These are phyloP conservation scores for Listronotus bonariensis DNA, from an alignment of 1,140 invertebrate genomes.

Conservation along the genomic window DNA sequence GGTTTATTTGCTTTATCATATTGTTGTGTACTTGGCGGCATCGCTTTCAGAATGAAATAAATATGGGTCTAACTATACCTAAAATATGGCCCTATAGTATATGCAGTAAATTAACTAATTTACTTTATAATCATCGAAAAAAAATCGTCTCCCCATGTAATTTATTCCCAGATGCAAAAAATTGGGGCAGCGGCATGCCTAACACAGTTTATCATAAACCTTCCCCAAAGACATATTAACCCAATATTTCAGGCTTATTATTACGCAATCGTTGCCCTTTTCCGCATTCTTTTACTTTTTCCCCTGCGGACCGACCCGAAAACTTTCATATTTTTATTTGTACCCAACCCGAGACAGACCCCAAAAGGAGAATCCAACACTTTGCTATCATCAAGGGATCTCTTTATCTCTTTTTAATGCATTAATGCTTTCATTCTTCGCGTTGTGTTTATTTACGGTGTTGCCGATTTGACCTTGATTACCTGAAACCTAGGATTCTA, in stretches of 20 bases:
- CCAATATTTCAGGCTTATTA: slow-evolving; percentile 26
- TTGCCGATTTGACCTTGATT: slow-evolving; percentile 7
- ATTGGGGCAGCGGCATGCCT: not conserved
- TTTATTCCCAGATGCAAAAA: slow-evolving; percentile 7
- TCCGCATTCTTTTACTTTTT: slow-evolving; percentile 29
- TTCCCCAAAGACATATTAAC: slow-evolving; percentile 28
- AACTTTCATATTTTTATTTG: slow-evolving; percentile 29
- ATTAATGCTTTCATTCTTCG: slow-evolving; percentile 25
- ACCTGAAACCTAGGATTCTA: too few relatives aligned
- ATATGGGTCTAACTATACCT: too few relatives aligned
- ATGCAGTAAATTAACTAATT: too few relatives aligned
- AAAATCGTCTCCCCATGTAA: too few relatives aligned
- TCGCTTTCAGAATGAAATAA: too few relatives aligned
- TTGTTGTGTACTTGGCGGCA: too few relatives aligned
- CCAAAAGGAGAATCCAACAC: slow-evolving; percentile 26
- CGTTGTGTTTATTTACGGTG: slow-evolving; percentile 14
- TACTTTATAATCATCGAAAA: too few relatives aligned
- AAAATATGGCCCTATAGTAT: too few relatives aligned
- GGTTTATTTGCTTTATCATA: too few relatives aligned
- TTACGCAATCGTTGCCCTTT: slow-evolving; percentile 27
- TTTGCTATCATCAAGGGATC: slow-evolving; percentile 31
- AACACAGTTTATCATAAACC: slow-evolving; percentile 18
- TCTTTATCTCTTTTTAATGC: slow-evolving; percentile 34
- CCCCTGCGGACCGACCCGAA: slow-evolving; percentile 14
- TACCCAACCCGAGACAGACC: slow-evolving; percentile 12